Conservation (phyloP, 37 sponge, comb jelly and placozoan genomes). For the Oscarella lobularis region DNA sequence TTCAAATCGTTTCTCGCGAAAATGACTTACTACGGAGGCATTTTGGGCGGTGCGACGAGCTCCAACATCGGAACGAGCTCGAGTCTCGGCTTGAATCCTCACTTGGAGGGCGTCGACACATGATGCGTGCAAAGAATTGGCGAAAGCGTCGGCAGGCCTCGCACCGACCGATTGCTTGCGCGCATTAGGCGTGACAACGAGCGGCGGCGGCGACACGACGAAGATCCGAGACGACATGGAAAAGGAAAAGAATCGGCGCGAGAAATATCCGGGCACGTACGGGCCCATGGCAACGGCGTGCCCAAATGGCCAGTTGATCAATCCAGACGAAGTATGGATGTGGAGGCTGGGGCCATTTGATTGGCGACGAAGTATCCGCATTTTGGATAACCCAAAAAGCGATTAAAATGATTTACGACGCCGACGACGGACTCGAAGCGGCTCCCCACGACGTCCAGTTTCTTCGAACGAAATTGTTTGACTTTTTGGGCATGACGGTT, state of each 20-base stretch:
- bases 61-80: no score
- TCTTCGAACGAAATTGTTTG: no score
- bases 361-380: slow-evolving; percentile 93
- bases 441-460: slow-evolving; percentile 50
- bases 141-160: slow-evolving; percentile 52
- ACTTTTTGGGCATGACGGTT: no score
- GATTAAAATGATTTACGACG: slow-evolving; percentile 74
- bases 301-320: slow-evolving; percentile 63
- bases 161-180: slow-evolving; percentile 21
- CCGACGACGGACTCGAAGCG: slow-evolving; percentile 50
- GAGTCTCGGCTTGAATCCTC: no score
- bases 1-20: background rate
- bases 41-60: background rate
- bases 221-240: slow-evolving; percentile 56
- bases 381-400: slow-evolving; percentile 73
- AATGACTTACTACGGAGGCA: background rate
- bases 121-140: no score
- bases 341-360: slow-evolving; percentile 98
- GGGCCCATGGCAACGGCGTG: slow-evolving; percentile 90
- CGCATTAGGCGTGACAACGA: slow-evolving; percentile 74
- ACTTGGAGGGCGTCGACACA: no score
- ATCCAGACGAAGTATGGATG: slow-evolving; percentile 66
- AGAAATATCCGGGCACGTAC: slow-evolving; percentile 56
- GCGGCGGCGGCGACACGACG: slow-evolving; percentile 94
- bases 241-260: slow-evolving; percentile 30